Evolutionary conservation across 2,113 vertebrate genomes (phyloP), one percentile per base, ranked within the genome.

Genomic region (Hyaena hyaena): DNA sequence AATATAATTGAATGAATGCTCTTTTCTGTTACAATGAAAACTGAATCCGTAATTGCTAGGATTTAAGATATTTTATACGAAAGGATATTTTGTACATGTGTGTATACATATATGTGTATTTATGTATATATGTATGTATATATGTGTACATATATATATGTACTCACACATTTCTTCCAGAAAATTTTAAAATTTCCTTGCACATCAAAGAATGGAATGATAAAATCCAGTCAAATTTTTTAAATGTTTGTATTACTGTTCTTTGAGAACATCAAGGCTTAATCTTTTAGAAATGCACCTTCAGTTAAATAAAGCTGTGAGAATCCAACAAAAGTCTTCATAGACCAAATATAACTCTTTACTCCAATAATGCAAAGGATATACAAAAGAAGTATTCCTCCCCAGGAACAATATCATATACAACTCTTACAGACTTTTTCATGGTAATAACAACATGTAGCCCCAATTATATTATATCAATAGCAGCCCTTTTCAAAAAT

Each of bases 231-330:
- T 69, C 71, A 73, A 87, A 87, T 69, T 87, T 85, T 90, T 63
- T 39, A 84, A 79, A 63, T 6, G 35, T 90, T 4, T 71, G 24
- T 91, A 66, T 71, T 77, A 88, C 9, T 63, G 45, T 58, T 83
- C 35, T 93, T 69, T 35, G 14, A 66, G 68, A 92, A 94, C 2
- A 3, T 94, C 68, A 94, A 88, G 12, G 19, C 53, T 95, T 81
- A 15, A 74, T 80, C 28, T 74, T 0, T 88, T 86, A 95, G 31
- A 95, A 94, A 87, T 14, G 77, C 24, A 87, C 43, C 87, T 74
- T 89, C 45, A 92, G 33, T 87, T 83, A 94, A 84, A 94, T 84
- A 33, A 92, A 88, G 55, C 53, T 50, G 39, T 79, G 39, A 97
- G 26, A 93, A 80, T 39, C 68, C n/a, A 93, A n/a, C 2, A 10